Percentiles rank a stretch among this genome's conserved stretches.
Conservation (phyloP, 2,888 invertebrate species). For the Eremobia ochroleuca region DNA sequence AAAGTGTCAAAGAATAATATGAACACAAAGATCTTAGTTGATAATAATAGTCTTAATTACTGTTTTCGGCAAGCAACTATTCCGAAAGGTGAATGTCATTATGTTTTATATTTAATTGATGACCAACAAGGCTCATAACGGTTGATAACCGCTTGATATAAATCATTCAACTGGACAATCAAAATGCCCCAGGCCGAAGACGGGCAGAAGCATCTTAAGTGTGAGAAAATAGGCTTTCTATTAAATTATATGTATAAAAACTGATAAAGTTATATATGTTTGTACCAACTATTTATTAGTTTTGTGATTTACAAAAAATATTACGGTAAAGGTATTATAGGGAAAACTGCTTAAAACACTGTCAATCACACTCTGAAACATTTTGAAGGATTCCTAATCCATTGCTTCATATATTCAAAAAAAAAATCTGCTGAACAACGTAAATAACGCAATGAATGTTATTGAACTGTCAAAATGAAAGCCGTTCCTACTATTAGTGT, state of each 20-base stretch:
- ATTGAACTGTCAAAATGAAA: no score
- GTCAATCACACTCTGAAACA: no score
- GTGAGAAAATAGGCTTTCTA: background rate
- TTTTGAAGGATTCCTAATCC: no score
- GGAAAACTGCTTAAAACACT: no score
- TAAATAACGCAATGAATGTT: no score
- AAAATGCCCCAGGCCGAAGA: slow-evolving; percentile 14
- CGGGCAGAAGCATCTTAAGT: background rate
- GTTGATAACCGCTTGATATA: slow-evolving; percentile 20
- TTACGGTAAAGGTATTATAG: background rate
- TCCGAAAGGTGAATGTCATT: slow-evolving; percentile 12
- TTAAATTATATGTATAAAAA: no score
- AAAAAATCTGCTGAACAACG: no score
- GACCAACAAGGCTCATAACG: slow-evolving; percentile 12
- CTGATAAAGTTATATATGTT: background rate
- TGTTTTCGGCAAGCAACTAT: background rate
- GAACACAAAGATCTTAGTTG: background rate
- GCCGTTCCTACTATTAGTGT: no score
- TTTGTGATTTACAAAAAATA: background rate
- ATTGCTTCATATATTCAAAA: no score
- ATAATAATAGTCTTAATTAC: background rate
- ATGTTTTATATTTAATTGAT: slow-evolving; percentile 27
- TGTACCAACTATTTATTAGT: background rate
- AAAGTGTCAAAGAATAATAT: background rate
- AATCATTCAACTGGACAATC: slow-evolving; percentile 27